Evolutionary conservation across 1,140 invertebrate genomes (phyloP), one percentile per base, ranked within the genome.

Genomic region (Caenorhabditis latens): DNA sequence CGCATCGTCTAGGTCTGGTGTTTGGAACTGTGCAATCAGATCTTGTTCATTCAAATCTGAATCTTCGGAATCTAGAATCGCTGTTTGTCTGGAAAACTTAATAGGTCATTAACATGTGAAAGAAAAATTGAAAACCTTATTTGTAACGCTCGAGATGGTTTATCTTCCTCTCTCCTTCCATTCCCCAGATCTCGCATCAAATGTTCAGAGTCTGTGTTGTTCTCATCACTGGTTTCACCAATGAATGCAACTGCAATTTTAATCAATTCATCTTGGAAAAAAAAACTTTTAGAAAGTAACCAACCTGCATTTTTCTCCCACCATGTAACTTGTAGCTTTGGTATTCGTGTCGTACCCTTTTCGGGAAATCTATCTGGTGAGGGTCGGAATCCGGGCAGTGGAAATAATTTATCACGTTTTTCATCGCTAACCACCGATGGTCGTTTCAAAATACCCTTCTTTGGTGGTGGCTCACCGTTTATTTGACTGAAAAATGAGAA

Each of bases 211-310:
- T 90, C 90, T 16, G 90, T 90, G 16, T 84, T 89, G 87, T 91
- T 89, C 40, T 91, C 90, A 87, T 91, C 90, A 53, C 90, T 90
- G n/a, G 90, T 91, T 83, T 91, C 90, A 32, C 90, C 90, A 65
- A 91, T 90, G 13, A 91, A 91, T 63, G 90, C 89, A 40, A 91
- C 91, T 90, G 84, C n/a, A 53, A 58, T 1, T 32, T 32, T 32
- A 32, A 32, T 32, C 0, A 32, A 1, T 32, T 32, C 2, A 0
- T 32, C 32, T 2, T 32, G 32, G 32, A 32, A 32, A 32, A 32
- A 32, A 0, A 32, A 32, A 32, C 32, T 2, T 32, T 0, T 1
- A 32, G 2, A 2, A 32, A 32, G 32, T 32, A 4, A 9, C 85
- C 40, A 42, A 90, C 90, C 87, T 50, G 90, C 90, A 83, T 91